phyloP scores from a whole-genome alignment of 2,113 vertebrate species.

The Syrmaticus mikado region DNA sequence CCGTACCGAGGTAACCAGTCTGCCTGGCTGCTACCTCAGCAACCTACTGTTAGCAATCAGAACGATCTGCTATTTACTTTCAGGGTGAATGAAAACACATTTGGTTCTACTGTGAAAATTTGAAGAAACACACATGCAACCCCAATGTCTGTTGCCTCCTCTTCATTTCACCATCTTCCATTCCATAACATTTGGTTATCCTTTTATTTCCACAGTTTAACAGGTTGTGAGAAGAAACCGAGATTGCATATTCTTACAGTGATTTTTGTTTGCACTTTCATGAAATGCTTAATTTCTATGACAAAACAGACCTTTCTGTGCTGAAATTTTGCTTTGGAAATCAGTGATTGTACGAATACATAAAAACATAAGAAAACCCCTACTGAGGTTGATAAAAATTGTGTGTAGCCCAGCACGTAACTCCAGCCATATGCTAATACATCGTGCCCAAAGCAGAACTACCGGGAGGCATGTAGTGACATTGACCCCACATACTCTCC shows the following conservation, averaged over 20 bases:
- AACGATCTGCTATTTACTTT: neutral
- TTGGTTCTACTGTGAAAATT: neutral
- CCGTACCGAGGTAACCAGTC: neutral
- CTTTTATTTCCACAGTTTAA: neutral
- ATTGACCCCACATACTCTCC: neutral
- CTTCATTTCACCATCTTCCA: neutral
- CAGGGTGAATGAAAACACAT: neutral
- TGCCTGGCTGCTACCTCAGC: neutral
- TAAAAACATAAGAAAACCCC: neutral
- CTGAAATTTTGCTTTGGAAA: neutral
- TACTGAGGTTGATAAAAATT: neutral
- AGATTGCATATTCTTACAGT: accelerated
- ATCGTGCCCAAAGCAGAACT: neutral
- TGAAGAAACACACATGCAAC: neutral
- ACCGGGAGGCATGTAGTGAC: neutral
- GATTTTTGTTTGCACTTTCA: neutral
- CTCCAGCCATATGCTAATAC: neutral
- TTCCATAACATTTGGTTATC: neutral
- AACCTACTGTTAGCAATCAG: neutral
- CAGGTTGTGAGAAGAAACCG: neutral
- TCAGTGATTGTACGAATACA: neutral
- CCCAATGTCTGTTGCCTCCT: neutral
- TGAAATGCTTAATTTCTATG: neutral
- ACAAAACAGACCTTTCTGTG: neutral
- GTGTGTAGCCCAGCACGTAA: neutral